Conservation (phyloP, 2,888 invertebrate genomes). For the Thecocarcelia acutangulata region DNA sequence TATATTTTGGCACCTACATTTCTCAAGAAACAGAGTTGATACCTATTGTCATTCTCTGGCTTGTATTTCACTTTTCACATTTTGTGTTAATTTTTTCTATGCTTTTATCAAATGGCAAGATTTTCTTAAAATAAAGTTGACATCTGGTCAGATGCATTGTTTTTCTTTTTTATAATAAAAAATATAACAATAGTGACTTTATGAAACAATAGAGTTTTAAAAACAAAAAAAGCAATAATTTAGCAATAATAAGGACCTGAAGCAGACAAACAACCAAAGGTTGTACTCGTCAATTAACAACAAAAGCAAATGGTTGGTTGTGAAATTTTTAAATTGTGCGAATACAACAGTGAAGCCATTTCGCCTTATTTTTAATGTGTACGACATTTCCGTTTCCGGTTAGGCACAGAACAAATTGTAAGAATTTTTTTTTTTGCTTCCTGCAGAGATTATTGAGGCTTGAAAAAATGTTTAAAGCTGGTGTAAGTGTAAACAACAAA, state of each 20-base stretch:
- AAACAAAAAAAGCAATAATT: constrained; percentile 52
- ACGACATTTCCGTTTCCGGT: constrained; percentile 67
- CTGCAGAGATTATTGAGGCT: constrained; percentile 27
- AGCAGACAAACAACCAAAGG: constrained; percentile 33
- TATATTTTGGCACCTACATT: no score
- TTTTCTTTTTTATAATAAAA: constrained; percentile 26
- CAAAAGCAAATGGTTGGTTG: constrained; percentile 54
- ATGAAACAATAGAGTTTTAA: constrained; percentile 50
- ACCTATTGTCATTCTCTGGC: no score
- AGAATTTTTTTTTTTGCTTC: constrained; percentile 1
- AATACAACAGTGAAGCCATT: constrained; percentile 36
- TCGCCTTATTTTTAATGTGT: constrained; percentile 30
- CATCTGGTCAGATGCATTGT: constrained; percentile 56
- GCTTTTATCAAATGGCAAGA: constrained; percentile 50
- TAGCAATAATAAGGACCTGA: no score
- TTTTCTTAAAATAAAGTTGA: constrained; percentile 47
- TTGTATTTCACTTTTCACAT: not conserved
- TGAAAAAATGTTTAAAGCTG: not conserved
- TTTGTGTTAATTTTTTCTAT: constrained; percentile 5
- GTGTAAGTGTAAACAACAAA: not conserved
- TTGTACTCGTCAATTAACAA: constrained; percentile 46
- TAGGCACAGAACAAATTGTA: constrained; percentile 22
- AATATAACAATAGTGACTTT: constrained; percentile 45
- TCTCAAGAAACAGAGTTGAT: no score
- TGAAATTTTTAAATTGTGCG: constrained; percentile 62